Conservation (phyloP, 2,888 invertebrate species). For the Acleris emargana region DNA sequence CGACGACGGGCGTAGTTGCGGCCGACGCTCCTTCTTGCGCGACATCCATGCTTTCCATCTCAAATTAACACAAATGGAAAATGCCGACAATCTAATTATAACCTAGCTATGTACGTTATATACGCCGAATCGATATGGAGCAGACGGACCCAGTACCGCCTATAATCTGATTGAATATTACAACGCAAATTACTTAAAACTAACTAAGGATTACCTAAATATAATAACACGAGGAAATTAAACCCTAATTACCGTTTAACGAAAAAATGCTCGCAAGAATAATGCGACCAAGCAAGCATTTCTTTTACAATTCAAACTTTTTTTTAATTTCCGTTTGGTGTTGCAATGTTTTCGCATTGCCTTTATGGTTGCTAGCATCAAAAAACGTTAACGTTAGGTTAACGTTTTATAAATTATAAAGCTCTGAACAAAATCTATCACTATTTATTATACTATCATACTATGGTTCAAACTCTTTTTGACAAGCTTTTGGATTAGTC, state of each 20-base stretch:
- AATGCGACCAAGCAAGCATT: slow-evolving; percentile 5
- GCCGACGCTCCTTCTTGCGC: slow-evolving; percentile 74
- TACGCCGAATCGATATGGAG: slow-evolving; percentile 33
- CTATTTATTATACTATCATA: too few species aligned
- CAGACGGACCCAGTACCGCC: slow-evolving; percentile 4
- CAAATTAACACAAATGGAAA: slow-evolving; percentile 51
- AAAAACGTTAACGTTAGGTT: neutral
- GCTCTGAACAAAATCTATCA: too few species aligned
- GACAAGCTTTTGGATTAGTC: too few species aligned
- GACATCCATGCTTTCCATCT: slow-evolving; percentile 82
- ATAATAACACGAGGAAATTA: slow-evolving; percentile 7
- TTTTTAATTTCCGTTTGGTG: slow-evolving; percentile 1
- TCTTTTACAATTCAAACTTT: slow-evolving; percentile 8
- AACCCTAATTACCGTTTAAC: slow-evolving; percentile 13
- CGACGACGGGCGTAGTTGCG: slow-evolving; percentile 69
- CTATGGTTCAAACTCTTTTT: too few species aligned
- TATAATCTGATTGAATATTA: slow-evolving; percentile 11
- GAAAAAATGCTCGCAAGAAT: slow-evolving; percentile 14
- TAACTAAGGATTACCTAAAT: slow-evolving; percentile 15
- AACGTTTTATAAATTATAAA: too few species aligned
- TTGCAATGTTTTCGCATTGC: slow-evolving; percentile 9
- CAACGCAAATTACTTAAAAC: slow-evolving; percentile 19
- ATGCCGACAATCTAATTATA: slow-evolving; percentile 53
- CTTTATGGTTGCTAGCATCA: neutral
- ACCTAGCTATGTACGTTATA: slow-evolving; percentile 55